Percentiles rank a stretch among this genome's conserved stretches.
These are phyloP conservation scores for Tetraneura akinire DNA, from an alignment of 1,140 invertebrate species.

Conservation along the genomic window DNA sequence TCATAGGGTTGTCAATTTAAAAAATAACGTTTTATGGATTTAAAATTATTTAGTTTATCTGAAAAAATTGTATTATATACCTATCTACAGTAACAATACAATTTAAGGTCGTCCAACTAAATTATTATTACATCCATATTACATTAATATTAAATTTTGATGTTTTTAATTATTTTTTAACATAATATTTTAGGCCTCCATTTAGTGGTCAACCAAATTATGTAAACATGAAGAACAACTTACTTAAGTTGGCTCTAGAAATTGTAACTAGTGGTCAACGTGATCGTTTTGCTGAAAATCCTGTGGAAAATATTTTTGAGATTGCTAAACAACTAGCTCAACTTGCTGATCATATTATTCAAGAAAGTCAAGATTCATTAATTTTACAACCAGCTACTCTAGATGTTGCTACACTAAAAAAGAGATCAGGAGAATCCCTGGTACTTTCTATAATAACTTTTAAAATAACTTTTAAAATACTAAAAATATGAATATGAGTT, in stretches of 20 bases:
- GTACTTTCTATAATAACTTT: constrained; percentile 59
- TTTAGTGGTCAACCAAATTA: constrained; percentile 73
- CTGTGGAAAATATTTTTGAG: constrained; percentile 71
- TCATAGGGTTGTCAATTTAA: no score
- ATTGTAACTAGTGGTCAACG: constrained; percentile 84
- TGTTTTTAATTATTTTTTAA: background rate
- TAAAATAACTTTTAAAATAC: no score
- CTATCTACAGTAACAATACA: background rate
- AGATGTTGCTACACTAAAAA: constrained; percentile 83
- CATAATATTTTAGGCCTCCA: constrained; percentile 63
- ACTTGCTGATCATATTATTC: constrained; percentile 83
- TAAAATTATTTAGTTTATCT: no score
- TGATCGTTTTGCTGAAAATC: constrained; percentile 82
- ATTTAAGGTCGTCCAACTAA: no score
- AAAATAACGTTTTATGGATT: no score
- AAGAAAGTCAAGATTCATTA: constrained; percentile 83
- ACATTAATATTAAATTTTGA: background rate
- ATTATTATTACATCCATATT: no score
- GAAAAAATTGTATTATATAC: constrained; percentile 29
- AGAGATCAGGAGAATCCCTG: constrained; percentile 74
- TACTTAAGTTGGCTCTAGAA: constrained; percentile 78
- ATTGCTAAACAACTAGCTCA: constrained; percentile 72
- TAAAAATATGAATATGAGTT: no score
- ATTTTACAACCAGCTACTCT: constrained; percentile 84
- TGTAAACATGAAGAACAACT: constrained; percentile 67